phyloP scores from a whole-genome alignment of 2,797 vertebrate species.

The Echiichthys vipera region DNA sequence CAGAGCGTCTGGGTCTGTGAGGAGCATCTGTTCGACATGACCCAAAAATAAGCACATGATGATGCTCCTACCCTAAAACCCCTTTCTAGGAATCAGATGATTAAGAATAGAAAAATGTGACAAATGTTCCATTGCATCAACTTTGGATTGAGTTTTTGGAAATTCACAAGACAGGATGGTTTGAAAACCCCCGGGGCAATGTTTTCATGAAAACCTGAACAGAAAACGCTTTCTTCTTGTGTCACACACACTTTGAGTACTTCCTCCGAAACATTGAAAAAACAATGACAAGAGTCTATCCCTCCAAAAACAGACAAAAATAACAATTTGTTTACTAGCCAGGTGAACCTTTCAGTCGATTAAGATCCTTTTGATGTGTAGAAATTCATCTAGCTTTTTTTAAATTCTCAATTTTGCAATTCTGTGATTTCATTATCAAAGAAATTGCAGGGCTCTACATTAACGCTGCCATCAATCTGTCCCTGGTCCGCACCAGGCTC shows the following conservation, averaged over 20 bases:
- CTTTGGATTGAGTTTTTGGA: slow-evolving; percentile 51
- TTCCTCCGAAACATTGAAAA: slow-evolving; percentile 44
- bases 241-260: slow-evolving; percentile 13
- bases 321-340: neutral
- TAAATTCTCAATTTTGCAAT: too few species aligned
- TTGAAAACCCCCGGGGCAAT: slow-evolving; percentile 31
- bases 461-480: too few species aligned
- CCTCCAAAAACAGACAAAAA: neutral
- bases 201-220: slow-evolving; percentile 58
- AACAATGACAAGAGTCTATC: neutral
- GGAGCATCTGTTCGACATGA: slow-evolving; percentile 58
- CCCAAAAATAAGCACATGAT: slow-evolving; percentile 70
- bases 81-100: slow-evolving; percentile 70
- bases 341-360: neutral
- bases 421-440: too few species aligned
- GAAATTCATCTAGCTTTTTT: neutral
- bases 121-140: slow-evolving; percentile 66
- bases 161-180: slow-evolving; percentile 56
- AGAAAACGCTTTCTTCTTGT: slow-evolving; percentile 48
- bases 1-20: slow-evolving; percentile 34
- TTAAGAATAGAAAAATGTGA: slow-evolving; percentile 69
- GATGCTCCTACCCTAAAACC: slow-evolving; percentile 39
- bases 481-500: too few species aligned
- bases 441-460: too few species aligned
- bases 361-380: neutral